phyloP scores from a whole-genome alignment of 2,113 vertebrate species.

The Varanus salvator region DNA sequence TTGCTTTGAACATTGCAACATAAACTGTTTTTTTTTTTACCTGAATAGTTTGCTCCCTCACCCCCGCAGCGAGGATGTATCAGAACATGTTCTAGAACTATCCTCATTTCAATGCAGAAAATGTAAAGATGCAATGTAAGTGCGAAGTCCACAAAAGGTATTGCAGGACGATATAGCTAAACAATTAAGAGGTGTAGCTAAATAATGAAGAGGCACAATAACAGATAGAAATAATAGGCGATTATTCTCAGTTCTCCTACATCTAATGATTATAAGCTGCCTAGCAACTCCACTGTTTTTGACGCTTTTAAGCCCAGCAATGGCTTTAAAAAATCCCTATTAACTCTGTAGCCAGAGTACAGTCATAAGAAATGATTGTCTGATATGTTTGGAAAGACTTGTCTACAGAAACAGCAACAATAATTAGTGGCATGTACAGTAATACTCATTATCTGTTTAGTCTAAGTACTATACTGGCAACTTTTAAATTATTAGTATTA shows the following conservation, averaged over 20 bases:
- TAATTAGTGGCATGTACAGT: not conserved
- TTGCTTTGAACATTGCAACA: constrained; percentile 76
- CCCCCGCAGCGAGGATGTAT: constrained; percentile 50
- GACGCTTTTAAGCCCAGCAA: not conserved
- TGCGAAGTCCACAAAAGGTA: constrained; percentile 60
- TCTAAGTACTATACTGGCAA: not conserved
- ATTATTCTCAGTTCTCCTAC: constrained; percentile 19
- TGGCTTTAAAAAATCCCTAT: not conserved
- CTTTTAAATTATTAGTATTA: too few relatives aligned
- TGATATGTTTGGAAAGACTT: not conserved
- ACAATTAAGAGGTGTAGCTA: constrained; percentile 36
- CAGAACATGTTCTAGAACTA: constrained; percentile 59
- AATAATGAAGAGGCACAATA: constrained; percentile 45
- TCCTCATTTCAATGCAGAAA: constrained; percentile 62
- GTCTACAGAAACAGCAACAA: not conserved
- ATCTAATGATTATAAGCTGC: constrained; percentile 55
- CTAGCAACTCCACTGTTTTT: constrained; percentile 31
- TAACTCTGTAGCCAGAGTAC: not conserved
- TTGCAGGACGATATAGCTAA: constrained; percentile 49
- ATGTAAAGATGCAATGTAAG: constrained; percentile 25
- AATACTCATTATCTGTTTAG: not conserved
- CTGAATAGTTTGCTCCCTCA: constrained; percentile 73
- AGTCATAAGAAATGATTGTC: not conserved
- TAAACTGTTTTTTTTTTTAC: constrained; percentile 75
- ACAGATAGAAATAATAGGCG: constrained; percentile 37